Base-by-base conservation (phyloP, 2,888 invertebrate genomes). In the Acanthoscelides obtectus region DNA sequence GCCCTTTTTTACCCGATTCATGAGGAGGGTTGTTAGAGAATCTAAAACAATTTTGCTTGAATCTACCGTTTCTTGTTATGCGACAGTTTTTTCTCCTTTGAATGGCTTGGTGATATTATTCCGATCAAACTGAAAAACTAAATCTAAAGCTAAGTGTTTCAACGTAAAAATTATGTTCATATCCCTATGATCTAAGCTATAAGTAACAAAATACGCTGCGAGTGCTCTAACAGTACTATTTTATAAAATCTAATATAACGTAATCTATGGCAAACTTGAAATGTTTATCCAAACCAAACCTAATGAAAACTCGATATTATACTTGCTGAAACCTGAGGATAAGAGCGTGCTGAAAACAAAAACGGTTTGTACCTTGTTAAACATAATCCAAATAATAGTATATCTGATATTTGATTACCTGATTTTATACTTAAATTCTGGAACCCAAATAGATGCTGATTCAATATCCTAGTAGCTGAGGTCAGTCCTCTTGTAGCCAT, bases 381-480 rank as follows among this genome's bases (percentile, higher is more conserved):
- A n/a, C n/a, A n/a, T 63, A 64, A 22, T n/a, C 64, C n/a, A n/a
- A n/a, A n/a, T n/a, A n/a, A n/a, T n/a, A n/a, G n/a, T n/a, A 66
- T 45, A 4, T 6, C 5, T 12, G 17, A 12, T 45, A 1, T 12
- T 12, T 3, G 45, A 17, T 81, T 81, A 85, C 86, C 86, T 79
- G 85, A 78, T 80, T 86, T 87, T 71, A 87, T 83, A 79, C 87
- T 86, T 73, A 86, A 82, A 78, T 88, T 89, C 80, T 89, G 89
- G 74, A 89, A 86, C 76, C 92, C 91, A 83, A 92, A 91, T 77
- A 92, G 87, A 86, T 92, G 92, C 82, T 92, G 92, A 86, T 92
- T 92, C 82, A 92, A 90, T 79, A 92, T 88, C 79, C 92, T 88
- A 72, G 92, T 91, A 77, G 92, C 92, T 75, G 92, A 91, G 77